These are phyloP conservation scores for Caenorhabditis inopinata DNA, from an alignment of 1,140 invertebrate species.

Conservation along the genomic window DNA sequence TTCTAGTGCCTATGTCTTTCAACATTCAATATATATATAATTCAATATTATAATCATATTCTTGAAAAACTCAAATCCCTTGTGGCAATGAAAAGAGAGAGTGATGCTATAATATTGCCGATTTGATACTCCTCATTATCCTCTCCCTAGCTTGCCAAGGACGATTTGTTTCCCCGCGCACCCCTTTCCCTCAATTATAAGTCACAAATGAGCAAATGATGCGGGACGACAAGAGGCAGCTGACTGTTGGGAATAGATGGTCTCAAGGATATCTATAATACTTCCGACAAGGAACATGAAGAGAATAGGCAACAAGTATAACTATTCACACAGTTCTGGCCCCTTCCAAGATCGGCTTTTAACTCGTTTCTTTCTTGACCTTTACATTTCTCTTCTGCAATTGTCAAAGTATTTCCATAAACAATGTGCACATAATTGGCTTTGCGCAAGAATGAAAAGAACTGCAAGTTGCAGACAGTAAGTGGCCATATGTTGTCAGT, in stretches of 20 bases:
- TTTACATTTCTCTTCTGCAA: neutral
- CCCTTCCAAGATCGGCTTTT: neutral
- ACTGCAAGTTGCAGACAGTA: neutral
- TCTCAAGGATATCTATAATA: conserved; percentile 27
- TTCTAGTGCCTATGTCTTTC: too few species aligned
- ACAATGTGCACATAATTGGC: neutral
- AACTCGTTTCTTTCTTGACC: conserved; percentile 13
- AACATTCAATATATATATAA: too few species aligned
- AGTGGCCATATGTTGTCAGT: conserved; percentile 15
- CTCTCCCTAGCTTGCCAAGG: conserved; percentile 1
- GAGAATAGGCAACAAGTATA: conserved; percentile 6
- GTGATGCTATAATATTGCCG: conserved; percentile 18
- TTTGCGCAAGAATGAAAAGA: conserved; percentile 1
- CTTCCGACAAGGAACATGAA: conserved; percentile 23
- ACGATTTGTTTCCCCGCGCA: conserved; percentile 20
- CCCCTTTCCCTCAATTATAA: conserved; percentile 22
- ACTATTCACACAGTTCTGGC: neutral
- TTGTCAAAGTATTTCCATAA: neutral
- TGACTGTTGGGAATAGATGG: neutral
- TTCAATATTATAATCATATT: too few species aligned
- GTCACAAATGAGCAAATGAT: conserved; percentile 33
- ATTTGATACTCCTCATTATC: conserved; percentile 25
- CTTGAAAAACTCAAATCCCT: too few species aligned
- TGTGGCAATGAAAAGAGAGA: neutral
- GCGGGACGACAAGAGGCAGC: conserved; percentile 13